Conservation (phyloP, 2,888 invertebrate species). For the Sycophila texana region DNA sequence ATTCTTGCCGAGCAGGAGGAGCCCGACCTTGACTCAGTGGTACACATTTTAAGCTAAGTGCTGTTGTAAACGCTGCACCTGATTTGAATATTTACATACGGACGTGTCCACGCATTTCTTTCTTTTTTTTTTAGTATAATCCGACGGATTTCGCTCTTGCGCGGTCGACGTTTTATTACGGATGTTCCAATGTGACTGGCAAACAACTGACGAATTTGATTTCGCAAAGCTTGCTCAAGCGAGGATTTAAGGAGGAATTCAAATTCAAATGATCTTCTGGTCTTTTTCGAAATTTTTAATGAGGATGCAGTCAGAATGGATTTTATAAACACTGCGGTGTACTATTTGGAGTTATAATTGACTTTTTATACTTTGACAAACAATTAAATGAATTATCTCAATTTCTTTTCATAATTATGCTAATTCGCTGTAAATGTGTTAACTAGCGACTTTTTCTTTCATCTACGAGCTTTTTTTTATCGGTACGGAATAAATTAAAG, state of each 20-base stretch:
- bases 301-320: slow-evolving; percentile 32
- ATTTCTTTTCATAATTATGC: no score
- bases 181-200: slow-evolving; percentile 9
- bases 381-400: no score
- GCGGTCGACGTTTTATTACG: neutral
- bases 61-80: slow-evolving; percentile 10
- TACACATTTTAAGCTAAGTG: slow-evolving; percentile 53
- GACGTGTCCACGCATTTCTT: slow-evolving; percentile 27
- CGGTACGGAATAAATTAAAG: no score
- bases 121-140: neutral
- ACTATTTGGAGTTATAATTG: neutral
- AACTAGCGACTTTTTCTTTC: no score
- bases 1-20: neutral
- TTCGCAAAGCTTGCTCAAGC: slow-evolving; percentile 24
- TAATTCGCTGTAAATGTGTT: no score
- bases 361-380: no score
- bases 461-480: no score
- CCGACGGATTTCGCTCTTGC: slow-evolving; percentile 7
- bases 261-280: slow-evolving; percentile 13
- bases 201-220: slow-evolving; percentile 6
- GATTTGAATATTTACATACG: slow-evolving; percentile 41
- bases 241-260: slow-evolving; percentile 23
- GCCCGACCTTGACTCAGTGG: slow-evolving; percentile 52
- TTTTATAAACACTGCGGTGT: slow-evolving; percentile 11
- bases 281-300: neutral